Evolutionary conservation across 64 coral and sea anemone species (phyloP).

Genomic region (Cladopsammia gracilis): DNA sequence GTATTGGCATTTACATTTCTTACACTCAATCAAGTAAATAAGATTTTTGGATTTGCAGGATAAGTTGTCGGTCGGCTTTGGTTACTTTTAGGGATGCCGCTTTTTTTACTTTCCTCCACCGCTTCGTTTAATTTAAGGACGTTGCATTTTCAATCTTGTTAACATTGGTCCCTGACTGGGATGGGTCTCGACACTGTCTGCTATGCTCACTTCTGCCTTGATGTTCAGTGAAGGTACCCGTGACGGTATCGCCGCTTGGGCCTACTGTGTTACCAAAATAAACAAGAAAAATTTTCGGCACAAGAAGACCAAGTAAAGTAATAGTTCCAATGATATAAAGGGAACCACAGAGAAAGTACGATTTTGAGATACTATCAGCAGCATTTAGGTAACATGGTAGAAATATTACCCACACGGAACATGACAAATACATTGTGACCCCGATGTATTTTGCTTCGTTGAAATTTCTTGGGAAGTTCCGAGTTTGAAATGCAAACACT

Average conservation of each 20-base stretch:
- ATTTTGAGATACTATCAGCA: constrained; percentile 70
- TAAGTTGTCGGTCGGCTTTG: too few species aligned
- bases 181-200: neutral
- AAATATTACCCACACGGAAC: constrained; percentile 92
- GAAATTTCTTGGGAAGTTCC: constrained; percentile 96
- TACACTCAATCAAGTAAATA: too few species aligned
- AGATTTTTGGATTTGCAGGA: too few species aligned
- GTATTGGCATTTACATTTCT: too few species aligned
- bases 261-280: constrained; percentile 68
- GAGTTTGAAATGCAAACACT: constrained; percentile 89
- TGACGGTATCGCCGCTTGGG: constrained; percentile 17
- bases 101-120: neutral
- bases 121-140: too few species aligned
- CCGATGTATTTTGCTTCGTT: constrained; percentile 99
- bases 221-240: neutral
- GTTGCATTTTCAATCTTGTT: too few species aligned
- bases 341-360: constrained; percentile 54
- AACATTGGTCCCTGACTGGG: too few species aligned
- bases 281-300: constrained; percentile 73
- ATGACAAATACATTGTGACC: constrained; percentile 96
- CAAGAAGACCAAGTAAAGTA: constrained; percentile 84
- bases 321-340: constrained; percentile 86
- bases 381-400: constrained; percentile 92
- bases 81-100: too few species aligned
- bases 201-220: neutral